Evolutionary conservation across 2,113 vertebrate species (phyloP).

Genomic region (Hemiprocne comata): DNA sequence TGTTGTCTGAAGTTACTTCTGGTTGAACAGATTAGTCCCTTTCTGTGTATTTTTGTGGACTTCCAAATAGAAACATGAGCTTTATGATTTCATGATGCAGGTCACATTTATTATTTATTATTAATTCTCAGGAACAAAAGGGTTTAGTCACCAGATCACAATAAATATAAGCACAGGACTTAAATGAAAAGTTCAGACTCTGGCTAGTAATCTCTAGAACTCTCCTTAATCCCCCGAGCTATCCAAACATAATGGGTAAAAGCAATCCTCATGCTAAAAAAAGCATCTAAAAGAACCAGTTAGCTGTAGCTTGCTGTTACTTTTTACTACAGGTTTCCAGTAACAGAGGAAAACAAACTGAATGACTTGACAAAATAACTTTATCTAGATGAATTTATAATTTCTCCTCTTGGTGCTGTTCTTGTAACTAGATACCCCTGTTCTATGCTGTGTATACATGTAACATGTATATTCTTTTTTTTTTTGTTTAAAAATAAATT

Average conservation of each 20-base stretch:
- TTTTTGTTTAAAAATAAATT: neutral
- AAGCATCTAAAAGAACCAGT: fast-evolving
- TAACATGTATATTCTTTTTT: neutral
- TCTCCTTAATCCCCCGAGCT: neutral
- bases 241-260: neutral
- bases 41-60: neutral
- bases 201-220: neutral
- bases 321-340: neutral
- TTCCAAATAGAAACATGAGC: neutral
- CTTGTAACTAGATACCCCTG: neutral
- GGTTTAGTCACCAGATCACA: neutral
- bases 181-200: neutral
- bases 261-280: neutral
- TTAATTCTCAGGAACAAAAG: neutral
- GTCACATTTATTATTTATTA: neutral
- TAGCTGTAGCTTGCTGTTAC: neutral
- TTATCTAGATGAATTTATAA: neutral
- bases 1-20: neutral
- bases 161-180: neutral
- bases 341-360: neutral
- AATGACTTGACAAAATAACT: neutral
- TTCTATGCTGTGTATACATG: neutral
- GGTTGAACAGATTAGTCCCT: neutral
- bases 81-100: neutral
- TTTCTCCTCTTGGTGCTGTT: neutral